phyloP scores from a whole-genome alignment of 2,797 vertebrate genomes.

The Sphenopsis melanotis region DNA sequence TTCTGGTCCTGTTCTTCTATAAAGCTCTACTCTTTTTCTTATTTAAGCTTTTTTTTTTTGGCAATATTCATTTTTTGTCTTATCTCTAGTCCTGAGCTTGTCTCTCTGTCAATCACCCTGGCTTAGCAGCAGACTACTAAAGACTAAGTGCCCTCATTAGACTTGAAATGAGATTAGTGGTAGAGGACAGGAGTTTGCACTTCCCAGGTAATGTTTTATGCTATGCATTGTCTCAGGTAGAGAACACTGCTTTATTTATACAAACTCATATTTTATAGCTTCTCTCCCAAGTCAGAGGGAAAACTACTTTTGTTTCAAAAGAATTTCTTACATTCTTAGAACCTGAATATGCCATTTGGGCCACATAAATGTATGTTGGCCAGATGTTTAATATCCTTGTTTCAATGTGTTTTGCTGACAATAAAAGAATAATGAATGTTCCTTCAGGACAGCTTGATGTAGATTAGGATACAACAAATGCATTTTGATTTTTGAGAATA shows the following conservation, averaged over 20 bases:
- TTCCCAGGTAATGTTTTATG: neutral
- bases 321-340: neutral
- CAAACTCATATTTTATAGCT: neutral
- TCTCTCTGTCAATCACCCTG: neutral
- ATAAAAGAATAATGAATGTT: constrained; percentile 43
- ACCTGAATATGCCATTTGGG: constrained; percentile 46
- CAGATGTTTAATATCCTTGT: constrained; percentile 51
- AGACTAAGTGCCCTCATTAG: constrained; percentile 4
- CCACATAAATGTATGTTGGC: constrained; percentile 34
- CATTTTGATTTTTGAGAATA: neutral
- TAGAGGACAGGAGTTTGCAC: neutral
- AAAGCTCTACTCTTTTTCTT: neutral
- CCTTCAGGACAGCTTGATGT: constrained; percentile 34
- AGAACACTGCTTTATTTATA: neutral
- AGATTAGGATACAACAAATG: constrained; percentile 35
- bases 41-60: neutral
- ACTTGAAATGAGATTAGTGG: neutral
- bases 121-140: neutral
- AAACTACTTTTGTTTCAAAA: constrained; percentile 21
- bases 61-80: neutral
- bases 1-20: neutral
- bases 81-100: neutral
- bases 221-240: neutral
- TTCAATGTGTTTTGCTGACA: constrained; percentile 51
- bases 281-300: neutral